A percentile compares a stretch with the other conserved stretches of the same genome.
phyloP scores from a whole-genome alignment of 2,797 vertebrate species.

The Philypnodon macrostomus region DNA sequence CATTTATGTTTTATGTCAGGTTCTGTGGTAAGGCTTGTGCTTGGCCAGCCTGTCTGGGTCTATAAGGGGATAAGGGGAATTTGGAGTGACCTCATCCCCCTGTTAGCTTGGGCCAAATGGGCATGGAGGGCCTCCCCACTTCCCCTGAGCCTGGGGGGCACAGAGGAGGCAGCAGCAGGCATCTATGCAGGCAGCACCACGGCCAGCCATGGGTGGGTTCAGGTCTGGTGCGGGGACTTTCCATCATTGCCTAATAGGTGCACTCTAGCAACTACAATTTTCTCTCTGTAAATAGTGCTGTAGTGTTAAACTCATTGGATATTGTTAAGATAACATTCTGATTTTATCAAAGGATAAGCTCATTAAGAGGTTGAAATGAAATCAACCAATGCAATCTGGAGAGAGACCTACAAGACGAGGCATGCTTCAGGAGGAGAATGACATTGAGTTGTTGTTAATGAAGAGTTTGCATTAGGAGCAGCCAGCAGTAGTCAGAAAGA shows the following conservation, averaged over 20 bases:
- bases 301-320: slow-evolving; percentile 38
- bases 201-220: slow-evolving; percentile 63
- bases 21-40: slow-evolving; percentile 69
- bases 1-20: slow-evolving; percentile 76
- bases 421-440: slow-evolving; percentile 32
- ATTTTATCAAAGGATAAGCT: slow-evolving; percentile 40
- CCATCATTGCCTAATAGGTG: slow-evolving; percentile 61
- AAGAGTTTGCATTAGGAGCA: slow-evolving; percentile 37
- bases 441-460: slow-evolving; percentile 44
- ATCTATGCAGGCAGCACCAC: slow-evolving; percentile 51
- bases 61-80: slow-evolving; percentile 76
- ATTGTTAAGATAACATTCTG: slow-evolving; percentile 46
- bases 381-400: slow-evolving; percentile 55
- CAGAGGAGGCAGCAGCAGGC: slow-evolving; percentile 65
- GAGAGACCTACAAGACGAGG: slow-evolving; percentile 37
- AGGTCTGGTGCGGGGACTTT: slow-evolving; percentile 75
- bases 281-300: slow-evolving; percentile 55
- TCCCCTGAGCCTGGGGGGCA: slow-evolving; percentile 75
- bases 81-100: slow-evolving; percentile 79
- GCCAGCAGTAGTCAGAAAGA: slow-evolving; percentile 19
- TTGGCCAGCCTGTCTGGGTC: slow-evolving; percentile 71
- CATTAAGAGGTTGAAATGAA: slow-evolving; percentile 42
- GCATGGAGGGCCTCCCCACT: slow-evolving; percentile 69
- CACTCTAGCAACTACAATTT: slow-evolving; percentile 40
- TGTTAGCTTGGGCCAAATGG: slow-evolving; percentile 73